Conservation (phyloP, 2,888 invertebrate species). For the Leptogaster cylindrica region DNA sequence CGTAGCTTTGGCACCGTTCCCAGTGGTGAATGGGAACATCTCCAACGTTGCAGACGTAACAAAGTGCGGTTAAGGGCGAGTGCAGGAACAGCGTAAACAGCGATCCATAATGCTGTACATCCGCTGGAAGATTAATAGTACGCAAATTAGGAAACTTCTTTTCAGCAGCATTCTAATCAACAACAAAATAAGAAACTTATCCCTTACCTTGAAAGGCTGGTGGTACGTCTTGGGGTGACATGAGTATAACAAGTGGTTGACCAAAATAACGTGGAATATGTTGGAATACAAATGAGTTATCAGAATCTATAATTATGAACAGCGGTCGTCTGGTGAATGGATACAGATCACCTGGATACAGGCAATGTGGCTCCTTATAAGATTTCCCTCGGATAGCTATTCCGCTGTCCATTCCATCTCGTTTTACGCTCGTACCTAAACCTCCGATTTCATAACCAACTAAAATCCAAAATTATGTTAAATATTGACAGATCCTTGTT, state of each 20-base stretch:
- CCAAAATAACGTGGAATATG: slow-evolving; percentile 91
- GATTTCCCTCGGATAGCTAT: slow-evolving; percentile 60
- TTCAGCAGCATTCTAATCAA: too few species aligned
- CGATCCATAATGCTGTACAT: slow-evolving; percentile 86
- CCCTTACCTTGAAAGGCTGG: slow-evolving; percentile 76
- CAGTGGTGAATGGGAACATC: slow-evolving; percentile 85
- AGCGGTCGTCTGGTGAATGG: slow-evolving; percentile 92
- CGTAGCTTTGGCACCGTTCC: slow-evolving; percentile 87
- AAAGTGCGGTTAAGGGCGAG: slow-evolving; percentile 90
- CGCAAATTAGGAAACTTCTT: slow-evolving; percentile 21
- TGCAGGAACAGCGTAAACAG: slow-evolving; percentile 95
- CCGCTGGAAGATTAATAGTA: slow-evolving; percentile 61
- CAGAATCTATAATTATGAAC: slow-evolving; percentile 93
- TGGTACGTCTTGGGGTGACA: slow-evolving; percentile 92
- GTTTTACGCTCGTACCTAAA: slow-evolving; percentile 84
- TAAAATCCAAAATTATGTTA: slow-evolving; percentile 53
- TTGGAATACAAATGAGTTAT: slow-evolving; percentile 92
- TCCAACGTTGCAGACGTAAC: slow-evolving; percentile 87
- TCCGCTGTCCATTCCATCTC: slow-evolving; percentile 68
- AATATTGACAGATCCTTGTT: not conserved
- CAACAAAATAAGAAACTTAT: slow-evolving; percentile 15
- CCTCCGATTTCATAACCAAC: slow-evolving; percentile 92
- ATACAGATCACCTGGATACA: slow-evolving; percentile 93
- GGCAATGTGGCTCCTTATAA: slow-evolving; percentile 74
- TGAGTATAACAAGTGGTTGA: slow-evolving; percentile 88